A percentile compares a stretch with the other conserved stretches of the same genome.
Evolutionary conservation across 2,797 vertebrate genomes (phyloP).

Genomic region (Anguilla obscura): DNA sequence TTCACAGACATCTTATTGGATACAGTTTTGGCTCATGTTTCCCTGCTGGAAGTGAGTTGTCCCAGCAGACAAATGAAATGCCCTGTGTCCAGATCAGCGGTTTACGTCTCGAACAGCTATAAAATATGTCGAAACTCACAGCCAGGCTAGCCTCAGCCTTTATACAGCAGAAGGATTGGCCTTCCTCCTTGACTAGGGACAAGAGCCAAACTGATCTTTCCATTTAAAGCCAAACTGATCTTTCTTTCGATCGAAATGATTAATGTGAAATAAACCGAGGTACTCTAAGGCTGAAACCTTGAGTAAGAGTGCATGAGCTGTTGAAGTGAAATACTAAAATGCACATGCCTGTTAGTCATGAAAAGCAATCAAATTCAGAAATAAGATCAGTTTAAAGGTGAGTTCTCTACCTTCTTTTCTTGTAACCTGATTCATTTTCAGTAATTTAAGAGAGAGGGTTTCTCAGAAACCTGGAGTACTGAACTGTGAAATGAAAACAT

Average conservation of each 20-base stretch:
- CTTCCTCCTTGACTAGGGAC: background rate
- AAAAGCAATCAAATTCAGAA: background rate
- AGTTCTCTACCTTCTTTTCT: background rate
- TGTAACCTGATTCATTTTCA: background rate
- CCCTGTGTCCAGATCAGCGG: background rate
- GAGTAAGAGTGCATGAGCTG: background rate
- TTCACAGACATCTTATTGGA: background rate
- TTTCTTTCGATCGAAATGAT: background rate
- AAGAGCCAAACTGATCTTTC: background rate
- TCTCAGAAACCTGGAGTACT: background rate
- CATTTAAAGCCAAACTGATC: background rate
- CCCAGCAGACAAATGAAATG: background rate
- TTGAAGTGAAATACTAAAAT: background rate
- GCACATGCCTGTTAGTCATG: background rate
- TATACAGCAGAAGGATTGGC: background rate
- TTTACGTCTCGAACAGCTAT: background rate
- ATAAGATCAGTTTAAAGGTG: background rate
- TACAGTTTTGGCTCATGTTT: background rate
- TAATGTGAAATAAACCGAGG: background rate
- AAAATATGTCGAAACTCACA: background rate
- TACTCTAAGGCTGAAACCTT: background rate
- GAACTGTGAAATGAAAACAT: constrained; percentile 1
- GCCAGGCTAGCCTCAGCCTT: background rate
- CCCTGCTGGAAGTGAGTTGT: background rate
- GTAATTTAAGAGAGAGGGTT: background rate